These are phyloP conservation scores for Aleiodes leptofemur DNA, from an alignment of 2,888 invertebrate genomes.

Conservation along the genomic window DNA sequence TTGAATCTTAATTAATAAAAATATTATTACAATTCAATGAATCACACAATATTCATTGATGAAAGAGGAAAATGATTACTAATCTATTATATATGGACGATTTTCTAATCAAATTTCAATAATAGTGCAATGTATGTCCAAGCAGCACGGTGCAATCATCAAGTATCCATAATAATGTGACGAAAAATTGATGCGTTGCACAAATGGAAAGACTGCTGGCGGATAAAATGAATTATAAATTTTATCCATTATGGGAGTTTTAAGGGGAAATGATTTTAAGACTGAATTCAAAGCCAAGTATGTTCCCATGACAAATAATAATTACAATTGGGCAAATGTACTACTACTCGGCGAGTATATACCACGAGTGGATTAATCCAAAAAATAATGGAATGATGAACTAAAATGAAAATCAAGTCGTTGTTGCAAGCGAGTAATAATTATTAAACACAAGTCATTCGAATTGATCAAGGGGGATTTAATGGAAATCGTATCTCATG, in stretches of 20 bases:
- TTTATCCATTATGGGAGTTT: conserved; percentile 66
- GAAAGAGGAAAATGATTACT: conserved; percentile 50
- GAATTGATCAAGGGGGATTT: too few relatives aligned
- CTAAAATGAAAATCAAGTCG: too few relatives aligned
- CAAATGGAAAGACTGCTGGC: conserved; percentile 73
- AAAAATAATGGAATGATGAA: too few relatives aligned
- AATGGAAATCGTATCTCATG: too few relatives aligned
- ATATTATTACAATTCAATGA: conserved; percentile 3
- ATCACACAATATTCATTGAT: conserved; percentile 15
- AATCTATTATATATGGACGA: conserved; percentile 67
- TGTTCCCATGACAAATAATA: conserved; percentile 40
- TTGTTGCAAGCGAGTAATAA: too few relatives aligned
- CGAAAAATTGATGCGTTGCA: conserved; percentile 60
- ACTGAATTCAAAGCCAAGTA: conserved; percentile 74
- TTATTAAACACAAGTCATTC: too few relatives aligned
- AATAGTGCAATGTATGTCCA: conserved; percentile 65
- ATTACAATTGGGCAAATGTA: conserved; percentile 2
- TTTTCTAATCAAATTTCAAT: conserved; percentile 69
- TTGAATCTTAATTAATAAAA: background rate
- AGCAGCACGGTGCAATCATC: conserved; percentile 64
- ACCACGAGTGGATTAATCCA: conserved; percentile 60
- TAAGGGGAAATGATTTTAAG: conserved; percentile 70
- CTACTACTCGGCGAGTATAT: conserved; percentile 49
- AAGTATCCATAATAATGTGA: conserved; percentile 64
- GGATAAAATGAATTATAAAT: conserved; percentile 66